A percentile compares a stretch with the other conserved stretches of the same genome.
phyloP scores from a whole-genome alignment of 2,888 invertebrate species.

The Plebejus anna region DNA sequence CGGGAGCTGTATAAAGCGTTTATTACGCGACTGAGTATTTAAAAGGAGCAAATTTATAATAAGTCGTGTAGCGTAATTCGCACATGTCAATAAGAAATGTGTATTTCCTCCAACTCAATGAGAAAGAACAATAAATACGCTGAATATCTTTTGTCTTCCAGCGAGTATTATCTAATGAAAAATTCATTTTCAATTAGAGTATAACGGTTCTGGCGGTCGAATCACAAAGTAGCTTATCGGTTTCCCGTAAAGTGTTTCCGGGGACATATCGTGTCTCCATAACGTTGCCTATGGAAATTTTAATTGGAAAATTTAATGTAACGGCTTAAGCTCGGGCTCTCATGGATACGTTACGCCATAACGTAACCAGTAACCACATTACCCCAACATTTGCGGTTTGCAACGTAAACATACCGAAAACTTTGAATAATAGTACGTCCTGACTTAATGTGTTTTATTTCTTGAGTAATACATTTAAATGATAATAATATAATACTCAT shows the following conservation, averaged over 20 bases:
- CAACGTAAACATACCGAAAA: not conserved
- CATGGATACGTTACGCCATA: not conserved
- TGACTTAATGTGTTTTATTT: not conserved
- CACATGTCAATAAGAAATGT: not conserved
- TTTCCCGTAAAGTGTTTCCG: constrained; percentile 35
- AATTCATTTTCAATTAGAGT: constrained; percentile 31
- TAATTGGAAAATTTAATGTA: constrained; percentile 5
- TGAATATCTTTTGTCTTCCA: constrained; percentile 13
- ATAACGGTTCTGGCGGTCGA: constrained; percentile 14
- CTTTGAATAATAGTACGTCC: not conserved
- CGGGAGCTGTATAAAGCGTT: constrained; percentile 21
- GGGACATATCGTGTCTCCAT: constrained; percentile 20
- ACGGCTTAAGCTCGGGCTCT: not conserved
- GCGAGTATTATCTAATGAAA: constrained; percentile 28
- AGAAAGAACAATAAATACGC: constrained; percentile 2
- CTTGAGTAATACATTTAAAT: not conserved
- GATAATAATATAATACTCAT: not conserved
- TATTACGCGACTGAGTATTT: not conserved
- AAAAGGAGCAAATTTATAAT: not conserved
- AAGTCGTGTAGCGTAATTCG: not conserved
- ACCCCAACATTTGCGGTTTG: not conserved
- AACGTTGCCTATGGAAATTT: not conserved
- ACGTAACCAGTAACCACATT: not conserved
- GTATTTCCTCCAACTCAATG: not conserved
- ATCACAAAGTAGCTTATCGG: constrained; percentile 37